Base-by-base conservation (phyloP, 1,140 invertebrate genomes). In the Danaus melanippus region DNA sequence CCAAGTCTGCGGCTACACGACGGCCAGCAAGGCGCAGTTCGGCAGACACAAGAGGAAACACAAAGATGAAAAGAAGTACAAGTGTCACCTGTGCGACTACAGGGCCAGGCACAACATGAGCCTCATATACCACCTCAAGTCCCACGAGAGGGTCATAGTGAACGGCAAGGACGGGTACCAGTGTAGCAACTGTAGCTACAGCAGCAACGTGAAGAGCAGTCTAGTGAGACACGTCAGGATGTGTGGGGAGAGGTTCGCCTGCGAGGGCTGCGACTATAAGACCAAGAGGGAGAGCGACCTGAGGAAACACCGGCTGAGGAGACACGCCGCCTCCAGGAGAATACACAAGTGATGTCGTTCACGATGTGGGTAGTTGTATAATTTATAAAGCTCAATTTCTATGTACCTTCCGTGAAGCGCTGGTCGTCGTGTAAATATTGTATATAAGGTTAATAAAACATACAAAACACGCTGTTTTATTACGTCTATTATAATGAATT, bases 61-160 rank as follows among this genome's bases (percentile, higher is more conserved):
- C 17, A 53, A 53, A 0, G 54, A 53, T 1, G 63, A 66, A 5
- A 77, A 70, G 21, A 60, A 58, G 9, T 78, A 58, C 50, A 69
- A 72, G 10, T 84, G 81, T 9, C 74, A 76, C n/a, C 42, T 77
- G 0, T 82, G 80, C 21, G 61, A 69, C 0, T 84, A 80, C 12
- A 66, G 62, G 21, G 75, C 80, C 0, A 68, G 60, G 3, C 77
- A 80, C 9, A 72, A 69, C 21, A 84, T 84, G 79, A 76, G 72
- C 47, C 42, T 84, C 0, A 56, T 74, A 3, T 82, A 80, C 50
- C 82, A 85, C 52, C 10, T 85, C 12, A 76, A 77, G 42, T 59
- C 62, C 0, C 81, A 84, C 12, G 51, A 69, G 4, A 47, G 46
- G 0, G 43, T 56, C 1, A 43, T 52, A 11, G 49, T 56, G 41